Percentiles rank a stretch among this genome's conserved stretches.
These are phyloP conservation scores for Cecidostiba fungosa DNA, from an alignment of 2,888 invertebrate species.

Conservation along the genomic window DNA sequence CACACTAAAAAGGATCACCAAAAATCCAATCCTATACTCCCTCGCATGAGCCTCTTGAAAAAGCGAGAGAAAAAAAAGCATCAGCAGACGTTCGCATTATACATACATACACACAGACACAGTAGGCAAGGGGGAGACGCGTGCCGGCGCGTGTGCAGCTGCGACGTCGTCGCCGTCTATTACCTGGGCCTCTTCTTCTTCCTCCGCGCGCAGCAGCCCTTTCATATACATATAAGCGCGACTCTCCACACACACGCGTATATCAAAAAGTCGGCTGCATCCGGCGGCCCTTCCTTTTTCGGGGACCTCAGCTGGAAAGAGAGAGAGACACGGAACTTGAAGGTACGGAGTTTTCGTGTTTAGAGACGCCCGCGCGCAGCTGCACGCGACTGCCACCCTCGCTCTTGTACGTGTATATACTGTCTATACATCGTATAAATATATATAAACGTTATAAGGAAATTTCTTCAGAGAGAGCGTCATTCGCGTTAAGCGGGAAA, in stretches of 20 bases:
- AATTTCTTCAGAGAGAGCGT: conserved; percentile 21
- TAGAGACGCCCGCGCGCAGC: conserved; percentile 42
- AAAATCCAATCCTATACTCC: neutral
- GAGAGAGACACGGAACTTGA: conserved; percentile 21
- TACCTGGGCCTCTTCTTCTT: conserved; percentile 49
- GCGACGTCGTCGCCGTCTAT: conserved; percentile 27
- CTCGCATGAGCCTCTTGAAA: neutral
- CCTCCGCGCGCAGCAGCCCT: conserved; percentile 29
- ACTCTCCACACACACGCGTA: conserved; percentile 14
- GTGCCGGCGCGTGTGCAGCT: conserved; percentile 34
- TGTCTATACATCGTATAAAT: neutral
- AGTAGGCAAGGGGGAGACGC: neutral
- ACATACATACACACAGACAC: neutral
- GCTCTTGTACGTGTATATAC: neutral
- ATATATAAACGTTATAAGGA: neutral
- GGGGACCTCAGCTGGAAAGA: conserved; percentile 34
- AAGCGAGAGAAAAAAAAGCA: neutral
- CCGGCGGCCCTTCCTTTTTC: conserved; percentile 61
- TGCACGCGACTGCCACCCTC: conserved; percentile 17
- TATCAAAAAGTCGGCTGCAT: conserved; percentile 58
- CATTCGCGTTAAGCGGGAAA: conserved; percentile 57
- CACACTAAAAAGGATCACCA: neutral
- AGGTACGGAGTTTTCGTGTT: conserved; percentile 64
- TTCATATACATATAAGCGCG: neutral
- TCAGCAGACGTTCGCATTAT: neutral